Evolutionary conservation across 2,113 vertebrate species (phyloP).

Genomic region (Physeter macrocephalus): DNA sequence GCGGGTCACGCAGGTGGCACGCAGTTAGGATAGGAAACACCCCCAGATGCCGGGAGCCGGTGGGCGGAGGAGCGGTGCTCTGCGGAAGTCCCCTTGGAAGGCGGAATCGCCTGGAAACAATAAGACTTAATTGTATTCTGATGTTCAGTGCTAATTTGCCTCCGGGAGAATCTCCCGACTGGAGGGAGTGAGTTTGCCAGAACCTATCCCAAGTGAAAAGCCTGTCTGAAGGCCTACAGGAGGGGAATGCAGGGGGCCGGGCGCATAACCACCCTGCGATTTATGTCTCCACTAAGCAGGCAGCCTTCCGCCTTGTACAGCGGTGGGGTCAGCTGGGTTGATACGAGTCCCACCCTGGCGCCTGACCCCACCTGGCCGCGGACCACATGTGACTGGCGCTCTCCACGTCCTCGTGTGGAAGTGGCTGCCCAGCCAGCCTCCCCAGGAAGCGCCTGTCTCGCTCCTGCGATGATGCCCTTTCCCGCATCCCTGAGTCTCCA

Average conservation of each 20-base stretch:
- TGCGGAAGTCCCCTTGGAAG: neutral
- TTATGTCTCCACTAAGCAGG: neutral
- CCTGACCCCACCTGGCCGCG: neutral
- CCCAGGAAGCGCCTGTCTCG: neutral
- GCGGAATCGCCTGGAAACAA: neutral
- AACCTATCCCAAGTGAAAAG: neutral
- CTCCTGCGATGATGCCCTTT: neutral
- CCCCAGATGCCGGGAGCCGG: neutral
- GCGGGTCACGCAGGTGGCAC: neutral
- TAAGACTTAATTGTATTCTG: neutral
- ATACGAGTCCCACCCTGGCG: neutral
- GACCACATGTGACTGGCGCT: rapidly evolving
- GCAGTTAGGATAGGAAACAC: neutral
- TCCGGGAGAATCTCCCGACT: neutral
- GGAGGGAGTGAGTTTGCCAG: neutral
- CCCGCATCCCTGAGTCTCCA: neutral
- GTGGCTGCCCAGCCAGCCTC: neutral
- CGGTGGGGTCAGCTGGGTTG: neutral
- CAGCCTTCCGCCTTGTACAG: neutral
- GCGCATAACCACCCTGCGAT: neutral
- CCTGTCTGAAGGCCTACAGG: neutral
- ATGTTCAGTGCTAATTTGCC: neutral
- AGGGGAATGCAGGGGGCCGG: neutral
- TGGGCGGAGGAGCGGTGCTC: neutral
- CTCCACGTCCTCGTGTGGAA: neutral